A percentile compares a stretch with the other conserved stretches of the same genome.
Evolutionary conservation across 2,888 invertebrate species (phyloP).

Genomic region (Polyommatus iphigenia): DNA sequence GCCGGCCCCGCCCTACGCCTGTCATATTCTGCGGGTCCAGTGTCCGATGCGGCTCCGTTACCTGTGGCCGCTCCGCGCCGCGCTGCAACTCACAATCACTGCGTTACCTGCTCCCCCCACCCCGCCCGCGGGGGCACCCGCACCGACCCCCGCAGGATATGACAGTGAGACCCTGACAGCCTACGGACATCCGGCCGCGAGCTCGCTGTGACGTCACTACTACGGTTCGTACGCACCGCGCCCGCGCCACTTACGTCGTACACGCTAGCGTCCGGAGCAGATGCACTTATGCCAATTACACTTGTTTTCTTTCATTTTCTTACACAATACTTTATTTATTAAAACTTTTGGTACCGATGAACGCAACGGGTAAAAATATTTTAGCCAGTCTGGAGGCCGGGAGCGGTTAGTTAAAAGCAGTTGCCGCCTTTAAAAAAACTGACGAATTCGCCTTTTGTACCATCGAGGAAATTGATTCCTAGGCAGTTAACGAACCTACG

Average conservation of each 20-base stretch:
- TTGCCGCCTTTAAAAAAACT: neutral
- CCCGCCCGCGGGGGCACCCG: constrained; percentile 34
- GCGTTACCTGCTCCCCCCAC: constrained; percentile 36
- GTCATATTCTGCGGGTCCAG: constrained; percentile 68
- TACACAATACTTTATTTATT: neutral
- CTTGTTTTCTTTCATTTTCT: neutral
- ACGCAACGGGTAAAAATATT: neutral
- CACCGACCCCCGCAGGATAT: constrained; percentile 64
- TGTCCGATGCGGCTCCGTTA: constrained; percentile 49
- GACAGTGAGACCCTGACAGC: constrained; percentile 49
- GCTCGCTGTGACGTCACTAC: constrained; percentile 14
- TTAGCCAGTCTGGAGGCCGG: neutral
- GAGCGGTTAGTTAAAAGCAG: neutral
- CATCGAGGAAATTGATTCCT: no score
- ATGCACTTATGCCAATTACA: constrained; percentile 39
- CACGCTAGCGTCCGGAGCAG: constrained; percentile 51
- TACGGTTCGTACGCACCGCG: neutral
- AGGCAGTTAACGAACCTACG: no score
- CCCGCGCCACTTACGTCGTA: constrained; percentile 25
- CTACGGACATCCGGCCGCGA: constrained; percentile 35
- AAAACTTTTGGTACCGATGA: neutral
- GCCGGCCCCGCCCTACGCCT: constrained; percentile 53
- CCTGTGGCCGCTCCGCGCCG: constrained; percentile 46
- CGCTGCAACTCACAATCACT: constrained; percentile 48
- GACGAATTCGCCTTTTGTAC: neutral